Percentiles rank a stretch among this genome's conserved stretches.
These are phyloP conservation scores for Pseudococcus viburni DNA, from an alignment of 2,888 invertebrate species.

Conservation along the genomic window DNA sequence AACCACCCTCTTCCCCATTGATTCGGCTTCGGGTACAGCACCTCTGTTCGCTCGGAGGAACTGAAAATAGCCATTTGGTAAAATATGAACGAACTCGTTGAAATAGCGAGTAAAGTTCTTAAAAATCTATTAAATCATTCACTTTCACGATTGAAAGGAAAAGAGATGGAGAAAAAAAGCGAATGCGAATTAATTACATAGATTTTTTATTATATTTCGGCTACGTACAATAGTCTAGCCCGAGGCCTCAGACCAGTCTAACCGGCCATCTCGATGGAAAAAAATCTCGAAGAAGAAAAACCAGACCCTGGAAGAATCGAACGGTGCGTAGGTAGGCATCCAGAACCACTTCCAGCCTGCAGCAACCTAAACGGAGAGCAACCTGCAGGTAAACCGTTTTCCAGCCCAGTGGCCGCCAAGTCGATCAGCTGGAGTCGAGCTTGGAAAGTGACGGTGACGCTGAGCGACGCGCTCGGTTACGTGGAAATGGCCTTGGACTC, in stretches of 20 bases:
- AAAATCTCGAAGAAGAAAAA: neutral
- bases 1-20: no score
- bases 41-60: no score
- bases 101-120: neutral
- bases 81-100: no score
- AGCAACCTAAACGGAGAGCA: neutral
- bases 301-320: neutral
- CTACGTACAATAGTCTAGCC: constrained; percentile 12
- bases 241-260: neutral
- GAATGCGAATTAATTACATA: constrained; percentile 22
- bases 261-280: neutral
- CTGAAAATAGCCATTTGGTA: no score
- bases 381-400: constrained; percentile 19
- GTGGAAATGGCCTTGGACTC: constrained; percentile 63
- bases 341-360: neutral
- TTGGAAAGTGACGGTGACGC: constrained; percentile 41
- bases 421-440: constrained; percentile 26
- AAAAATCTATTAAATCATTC: constrained; percentile 6
- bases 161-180: neutral
- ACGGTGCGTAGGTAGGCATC: neutral
- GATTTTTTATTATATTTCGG: neutral
- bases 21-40: no score
- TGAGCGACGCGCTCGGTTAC: constrained; percentile 19
- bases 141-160: constrained; percentile 12
- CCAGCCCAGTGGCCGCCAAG: constrained; percentile 1